Evolutionary conservation across 2,113 vertebrate genomes (phyloP).

Genomic region (Cephalophus harveyi): DNA sequence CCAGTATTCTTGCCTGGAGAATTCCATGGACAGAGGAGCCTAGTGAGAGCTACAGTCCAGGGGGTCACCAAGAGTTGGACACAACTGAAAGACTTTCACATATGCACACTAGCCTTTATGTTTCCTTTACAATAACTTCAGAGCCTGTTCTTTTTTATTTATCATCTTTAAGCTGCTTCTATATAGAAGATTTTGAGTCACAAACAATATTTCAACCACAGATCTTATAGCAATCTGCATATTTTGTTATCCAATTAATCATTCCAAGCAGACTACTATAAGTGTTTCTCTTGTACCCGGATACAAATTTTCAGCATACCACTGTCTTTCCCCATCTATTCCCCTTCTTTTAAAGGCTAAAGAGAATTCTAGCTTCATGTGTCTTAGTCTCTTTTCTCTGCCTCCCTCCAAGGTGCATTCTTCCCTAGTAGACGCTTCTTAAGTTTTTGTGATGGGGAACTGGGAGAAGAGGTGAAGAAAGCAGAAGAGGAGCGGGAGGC

Average conservation of each 20-base stretch:
- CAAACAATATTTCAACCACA: slow-evolving; percentile 42
- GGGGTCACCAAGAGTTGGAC: background rate
- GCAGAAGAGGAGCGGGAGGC: background rate
- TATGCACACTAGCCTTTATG: slow-evolving; percentile 17
- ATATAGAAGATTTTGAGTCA: slow-evolving; percentile 29
- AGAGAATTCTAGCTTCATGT: background rate
- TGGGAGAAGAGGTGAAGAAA: background rate
- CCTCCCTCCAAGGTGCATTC: background rate
- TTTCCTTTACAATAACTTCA: slow-evolving; percentile 44
- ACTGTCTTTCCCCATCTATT: background rate
- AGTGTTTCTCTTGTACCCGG: background rate
- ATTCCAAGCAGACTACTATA: slow-evolving; percentile 43
- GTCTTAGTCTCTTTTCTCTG: background rate
- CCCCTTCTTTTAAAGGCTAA: background rate
- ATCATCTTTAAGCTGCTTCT: slow-evolving; percentile 40
- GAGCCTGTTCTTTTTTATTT: slow-evolving; percentile 27
- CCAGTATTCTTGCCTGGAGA: background rate
- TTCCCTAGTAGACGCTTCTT: background rate
- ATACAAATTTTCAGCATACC: background rate
- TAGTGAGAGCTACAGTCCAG: background rate
- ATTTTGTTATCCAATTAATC: slow-evolving; percentile 2
- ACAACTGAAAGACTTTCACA: background rate
- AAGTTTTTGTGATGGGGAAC: background rate
- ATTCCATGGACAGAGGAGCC: background rate
- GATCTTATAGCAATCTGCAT: slow-evolving; percentile 22